These are phyloP conservation scores for Heterotis niloticus DNA, from an alignment of 2,113 vertebrate species.

Conservation along the genomic window DNA sequence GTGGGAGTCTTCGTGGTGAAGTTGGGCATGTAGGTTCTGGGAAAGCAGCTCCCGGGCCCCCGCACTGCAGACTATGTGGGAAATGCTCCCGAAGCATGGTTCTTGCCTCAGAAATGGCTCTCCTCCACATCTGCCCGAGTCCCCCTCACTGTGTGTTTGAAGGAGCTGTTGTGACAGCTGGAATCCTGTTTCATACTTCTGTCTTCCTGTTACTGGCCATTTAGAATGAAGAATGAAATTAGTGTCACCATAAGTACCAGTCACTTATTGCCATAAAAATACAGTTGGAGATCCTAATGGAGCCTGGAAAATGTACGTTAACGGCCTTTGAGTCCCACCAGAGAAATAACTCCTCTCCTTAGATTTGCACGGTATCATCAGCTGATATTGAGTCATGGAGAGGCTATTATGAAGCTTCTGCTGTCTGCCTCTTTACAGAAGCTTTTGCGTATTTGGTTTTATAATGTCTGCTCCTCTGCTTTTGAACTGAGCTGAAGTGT, in stretches of 20 bases:
- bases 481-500: not conserved
- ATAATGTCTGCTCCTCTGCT: slow-evolving; percentile 11
- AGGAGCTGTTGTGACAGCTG: slow-evolving; percentile 8
- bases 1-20: not conserved
- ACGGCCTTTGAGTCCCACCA: not conserved
- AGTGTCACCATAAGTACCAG: not conserved
- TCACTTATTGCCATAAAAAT: slow-evolving; percentile 13
- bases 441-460: slow-evolving; percentile 19
- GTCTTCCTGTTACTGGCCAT: slow-evolving; percentile 14
- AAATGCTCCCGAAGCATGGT: too few relatives aligned
- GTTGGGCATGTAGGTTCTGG: not conserved
- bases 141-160: not conserved
- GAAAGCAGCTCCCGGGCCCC: not conserved
- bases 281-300: slow-evolving; percentile 16
- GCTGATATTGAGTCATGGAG: not conserved
- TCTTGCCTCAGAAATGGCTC: not conserved
- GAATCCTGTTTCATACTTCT: slow-evolving; percentile 19
- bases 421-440: not conserved
- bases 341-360: not conserved
- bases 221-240: slow-evolving; percentile 5
- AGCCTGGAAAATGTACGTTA: slow-evolving; percentile 10
- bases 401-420: not conserved
- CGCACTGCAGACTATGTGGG: not conserved
- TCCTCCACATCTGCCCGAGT: not conserved
- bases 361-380: not conserved